phyloP scores from a whole-genome alignment of 2,113 vertebrate species.

The Megatriorchis doriae region DNA sequence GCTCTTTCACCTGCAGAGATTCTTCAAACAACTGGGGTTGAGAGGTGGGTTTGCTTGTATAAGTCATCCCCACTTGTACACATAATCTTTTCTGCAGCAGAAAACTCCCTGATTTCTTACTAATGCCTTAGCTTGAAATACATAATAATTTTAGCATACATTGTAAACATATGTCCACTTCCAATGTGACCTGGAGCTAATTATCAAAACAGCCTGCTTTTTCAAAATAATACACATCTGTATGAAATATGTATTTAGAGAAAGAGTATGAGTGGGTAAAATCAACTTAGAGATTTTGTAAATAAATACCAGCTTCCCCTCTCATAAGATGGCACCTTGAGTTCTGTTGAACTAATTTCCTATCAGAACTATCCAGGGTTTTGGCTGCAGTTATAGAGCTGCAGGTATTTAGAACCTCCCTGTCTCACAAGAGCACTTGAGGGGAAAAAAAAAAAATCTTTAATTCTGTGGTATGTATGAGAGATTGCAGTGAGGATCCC shows the following conservation, averaged over 20 bases:
- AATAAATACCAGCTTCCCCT: neutral
- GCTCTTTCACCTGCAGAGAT: neutral
- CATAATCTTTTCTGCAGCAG: neutral
- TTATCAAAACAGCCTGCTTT: neutral
- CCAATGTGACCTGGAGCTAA: neutral
- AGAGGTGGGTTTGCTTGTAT: neutral
- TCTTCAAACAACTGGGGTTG: neutral
- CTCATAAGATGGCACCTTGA: neutral
- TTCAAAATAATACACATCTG: neutral
- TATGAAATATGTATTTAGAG: neutral
- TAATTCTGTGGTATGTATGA: neutral
- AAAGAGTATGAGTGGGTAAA: neutral
- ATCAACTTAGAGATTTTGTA: neutral
- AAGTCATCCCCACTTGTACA: conserved; percentile 9
- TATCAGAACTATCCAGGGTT: neutral
- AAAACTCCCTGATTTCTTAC: neutral
- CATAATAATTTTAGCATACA: neutral
- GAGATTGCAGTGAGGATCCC: neutral
- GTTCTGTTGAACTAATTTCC: neutral
- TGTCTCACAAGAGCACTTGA: neutral
- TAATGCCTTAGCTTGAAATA: neutral
- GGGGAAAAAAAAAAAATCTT: neutral
- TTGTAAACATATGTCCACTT: neutral
- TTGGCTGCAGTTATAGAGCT: neutral
- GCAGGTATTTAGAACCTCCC: neutral